Percentiles rank a stretch among this genome's conserved stretches.
Evolutionary conservation across 1,140 invertebrate species (phyloP).

Genomic region (Reticulitermes speratus): DNA sequence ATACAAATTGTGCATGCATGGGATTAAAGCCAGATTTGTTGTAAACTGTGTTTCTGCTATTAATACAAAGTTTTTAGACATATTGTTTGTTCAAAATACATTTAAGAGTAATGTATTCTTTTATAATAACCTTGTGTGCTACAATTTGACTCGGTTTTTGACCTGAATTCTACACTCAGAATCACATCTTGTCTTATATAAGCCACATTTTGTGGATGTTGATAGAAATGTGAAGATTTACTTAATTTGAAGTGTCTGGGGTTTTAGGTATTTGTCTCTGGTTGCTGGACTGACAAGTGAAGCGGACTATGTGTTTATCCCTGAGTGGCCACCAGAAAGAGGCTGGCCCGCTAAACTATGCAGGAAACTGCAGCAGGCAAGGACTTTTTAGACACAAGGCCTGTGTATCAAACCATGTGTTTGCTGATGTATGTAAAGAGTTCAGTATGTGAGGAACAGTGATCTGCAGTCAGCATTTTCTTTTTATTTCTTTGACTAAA

Average conservation of each 20-base stretch:
- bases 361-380: slow-evolving; percentile 86
- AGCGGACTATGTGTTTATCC: slow-evolving; percentile 96
- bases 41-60: no score
- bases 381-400: slow-evolving; percentile 30
- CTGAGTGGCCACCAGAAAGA: slow-evolving; percentile 90
- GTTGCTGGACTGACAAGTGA: slow-evolving; percentile 90
- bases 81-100: no score
- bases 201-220: neutral
- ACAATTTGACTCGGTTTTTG: slow-evolving; percentile 36
- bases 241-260: slow-evolving; percentile 25
- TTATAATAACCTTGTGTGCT: no score
- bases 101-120: no score
- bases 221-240: neutral
- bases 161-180: slow-evolving; percentile 39
- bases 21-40: no score
- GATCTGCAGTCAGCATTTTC: neutral
- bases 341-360: slow-evolving; percentile 93
- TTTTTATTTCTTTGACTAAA: no score
- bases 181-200: slow-evolving; percentile 22
- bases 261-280: slow-evolving; percentile 87
- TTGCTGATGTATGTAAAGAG: neutral
- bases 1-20: no score
- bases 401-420: neutral
- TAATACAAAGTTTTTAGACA: no score
- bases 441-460: neutral